Evolutionary conservation across 1,140 invertebrate species (phyloP).

Genomic region (Drosophila pachea): DNA sequence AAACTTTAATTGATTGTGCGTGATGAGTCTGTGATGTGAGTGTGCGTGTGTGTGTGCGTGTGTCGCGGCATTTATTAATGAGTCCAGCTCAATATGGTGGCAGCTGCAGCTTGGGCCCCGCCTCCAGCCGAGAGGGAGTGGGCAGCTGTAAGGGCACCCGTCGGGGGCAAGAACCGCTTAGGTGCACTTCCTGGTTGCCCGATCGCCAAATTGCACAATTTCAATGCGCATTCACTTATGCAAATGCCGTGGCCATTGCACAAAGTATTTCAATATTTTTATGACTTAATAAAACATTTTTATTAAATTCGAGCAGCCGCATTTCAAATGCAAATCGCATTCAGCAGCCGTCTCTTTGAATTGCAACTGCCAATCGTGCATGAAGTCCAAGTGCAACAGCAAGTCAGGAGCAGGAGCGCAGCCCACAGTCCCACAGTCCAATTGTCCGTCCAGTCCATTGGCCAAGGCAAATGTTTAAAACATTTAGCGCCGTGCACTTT

Average conservation of each 20-base stretch:
- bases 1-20: slow-evolving; percentile 74
- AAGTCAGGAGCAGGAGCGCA: slow-evolving; percentile 9
- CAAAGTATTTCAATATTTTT: slow-evolving; percentile 74
- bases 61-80: slow-evolving; percentile 33
- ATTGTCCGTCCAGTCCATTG: slow-evolving; percentile 3
- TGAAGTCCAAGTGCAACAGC: slow-evolving; percentile 48
- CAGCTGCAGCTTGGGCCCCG: not conserved
- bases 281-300: slow-evolving; percentile 78
- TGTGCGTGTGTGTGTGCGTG: slow-evolving; percentile 22
- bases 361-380: slow-evolving; percentile 77
- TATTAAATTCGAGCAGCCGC: slow-evolving; percentile 72
- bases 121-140: slow-evolving; percentile 1
- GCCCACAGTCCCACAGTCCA: slow-evolving; percentile 21
- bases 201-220: slow-evolving; percentile 67
- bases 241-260: slow-evolving; percentile 48
- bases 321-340: slow-evolving; percentile 73
- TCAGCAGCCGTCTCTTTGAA: slow-evolving; percentile 68
- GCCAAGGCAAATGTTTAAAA: slow-evolving; percentile 69
- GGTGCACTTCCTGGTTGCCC: slow-evolving; percentile 65
- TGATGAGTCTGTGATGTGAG: slow-evolving; percentile 34
- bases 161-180: slow-evolving; percentile 27
- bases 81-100: slow-evolving; percentile 13
- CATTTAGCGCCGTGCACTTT: slow-evolving; percentile 71
- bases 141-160: slow-evolving; percentile 31
- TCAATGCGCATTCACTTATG: slow-evolving; percentile 73